Conservation (phyloP, 2,888 invertebrate species). For the Oxystoma pomonae region DNA sequence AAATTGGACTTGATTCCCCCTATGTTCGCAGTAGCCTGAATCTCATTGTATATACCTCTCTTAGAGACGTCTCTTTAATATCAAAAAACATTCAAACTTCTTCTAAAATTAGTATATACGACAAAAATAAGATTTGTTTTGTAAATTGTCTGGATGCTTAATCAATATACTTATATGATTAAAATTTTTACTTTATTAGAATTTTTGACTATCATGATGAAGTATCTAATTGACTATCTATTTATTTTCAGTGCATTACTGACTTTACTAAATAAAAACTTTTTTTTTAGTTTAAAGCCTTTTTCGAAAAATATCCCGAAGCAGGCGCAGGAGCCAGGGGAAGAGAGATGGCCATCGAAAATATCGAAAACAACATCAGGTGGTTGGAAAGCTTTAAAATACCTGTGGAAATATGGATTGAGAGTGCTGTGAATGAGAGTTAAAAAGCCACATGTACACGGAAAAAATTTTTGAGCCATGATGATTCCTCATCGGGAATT, state of each 20-base stretch:
- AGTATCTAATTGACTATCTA: not conserved
- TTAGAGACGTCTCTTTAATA: too few relatives aligned
- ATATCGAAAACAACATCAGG: constrained; percentile 71
- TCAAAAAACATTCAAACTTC: too few relatives aligned
- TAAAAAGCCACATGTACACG: too few relatives aligned
- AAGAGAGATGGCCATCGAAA: constrained; percentile 71
- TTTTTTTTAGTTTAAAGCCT: constrained; percentile 62
- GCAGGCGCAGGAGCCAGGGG: constrained; percentile 80
- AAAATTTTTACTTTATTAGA: not conserved
- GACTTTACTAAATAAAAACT: too few relatives aligned
- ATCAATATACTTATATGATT: not conserved
- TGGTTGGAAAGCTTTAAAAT: constrained; percentile 65
- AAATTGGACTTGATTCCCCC: too few relatives aligned
- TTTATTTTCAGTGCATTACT: not conserved
- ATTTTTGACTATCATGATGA: not conserved
- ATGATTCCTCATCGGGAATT: too few relatives aligned
- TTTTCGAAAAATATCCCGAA: constrained; percentile 75
- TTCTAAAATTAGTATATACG: too few relatives aligned
- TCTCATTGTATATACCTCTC: too few relatives aligned
- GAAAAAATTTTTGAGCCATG: too few relatives aligned
- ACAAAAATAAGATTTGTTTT: too few relatives aligned
- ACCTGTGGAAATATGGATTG: constrained; percentile 58
- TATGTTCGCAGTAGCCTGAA: too few relatives aligned
- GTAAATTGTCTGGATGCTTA: too few relatives aligned
- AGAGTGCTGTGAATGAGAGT: constrained; percentile 6